phyloP scores from a whole-genome alignment of 1,140 invertebrate species.

The Apocrypta bakeri region DNA sequence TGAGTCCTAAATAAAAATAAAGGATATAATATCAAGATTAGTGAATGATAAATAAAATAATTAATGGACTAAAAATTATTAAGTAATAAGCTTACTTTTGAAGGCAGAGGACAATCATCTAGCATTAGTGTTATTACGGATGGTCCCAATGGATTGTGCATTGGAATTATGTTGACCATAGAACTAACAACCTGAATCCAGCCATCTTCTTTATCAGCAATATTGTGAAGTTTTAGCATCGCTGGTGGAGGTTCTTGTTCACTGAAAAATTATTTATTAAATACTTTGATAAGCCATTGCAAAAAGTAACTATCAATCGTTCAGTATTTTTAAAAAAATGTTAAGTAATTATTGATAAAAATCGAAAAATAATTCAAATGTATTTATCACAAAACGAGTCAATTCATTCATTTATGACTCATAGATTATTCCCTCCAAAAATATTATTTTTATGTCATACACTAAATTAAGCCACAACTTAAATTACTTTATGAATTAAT shows the following conservation, averaged over 20 bases:
- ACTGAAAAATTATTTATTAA: slow-evolving; percentile 74
- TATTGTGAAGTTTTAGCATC: slow-evolving; percentile 87
- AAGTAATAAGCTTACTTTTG: slow-evolving; percentile 77
- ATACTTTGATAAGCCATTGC: background rate
- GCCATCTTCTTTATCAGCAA: slow-evolving; percentile 92
- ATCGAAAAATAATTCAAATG: too few species aligned
- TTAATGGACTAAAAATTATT: background rate
- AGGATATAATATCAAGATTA: background rate
- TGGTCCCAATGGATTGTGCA: slow-evolving; percentile 90
- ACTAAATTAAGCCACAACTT: too few species aligned
- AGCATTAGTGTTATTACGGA: slow-evolving; percentile 92
- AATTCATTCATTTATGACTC: too few species aligned
- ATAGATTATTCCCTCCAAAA: background rate
- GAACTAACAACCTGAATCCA: slow-evolving; percentile 94
- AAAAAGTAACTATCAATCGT: too few species aligned
- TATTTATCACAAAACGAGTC: too few species aligned
- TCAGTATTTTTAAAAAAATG: too few species aligned
- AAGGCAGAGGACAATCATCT: slow-evolving; percentile 94
- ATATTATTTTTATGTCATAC: background rate
- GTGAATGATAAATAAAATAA: background rate
- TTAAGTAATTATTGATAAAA: too few species aligned
- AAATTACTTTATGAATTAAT: too few species aligned
- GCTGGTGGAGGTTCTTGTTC: slow-evolving; percentile 90
- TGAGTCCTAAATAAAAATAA: slow-evolving; percentile 75
- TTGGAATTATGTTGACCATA: slow-evolving; percentile 90